These are phyloP conservation scores for Pseudomugil tenellus DNA, from an alignment of 2,797 vertebrate genomes.

Conservation along the genomic window DNA sequence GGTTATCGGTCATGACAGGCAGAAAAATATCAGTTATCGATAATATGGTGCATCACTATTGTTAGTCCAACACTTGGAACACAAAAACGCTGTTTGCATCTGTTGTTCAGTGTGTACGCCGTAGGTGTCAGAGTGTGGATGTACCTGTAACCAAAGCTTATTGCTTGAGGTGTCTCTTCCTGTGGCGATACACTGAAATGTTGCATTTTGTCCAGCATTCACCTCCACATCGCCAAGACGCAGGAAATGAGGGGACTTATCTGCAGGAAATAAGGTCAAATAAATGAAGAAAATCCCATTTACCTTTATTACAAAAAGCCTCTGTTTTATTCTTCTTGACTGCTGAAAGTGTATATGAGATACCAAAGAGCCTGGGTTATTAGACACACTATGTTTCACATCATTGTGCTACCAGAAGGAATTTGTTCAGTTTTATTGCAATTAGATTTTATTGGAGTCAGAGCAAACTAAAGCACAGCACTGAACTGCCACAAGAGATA, in stretches of 20 bases:
- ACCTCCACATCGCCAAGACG: constrained; percentile 97
- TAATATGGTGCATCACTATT: not conserved
- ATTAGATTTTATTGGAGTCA: constrained; percentile 49
- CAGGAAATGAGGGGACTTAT: constrained; percentile 98
- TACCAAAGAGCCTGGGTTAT: constrained; percentile 30
- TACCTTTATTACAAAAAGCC: not conserved
- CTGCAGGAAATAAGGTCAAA: constrained; percentile 63
- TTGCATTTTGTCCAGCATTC: constrained; percentile 97
- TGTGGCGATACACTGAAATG: constrained; percentile 97
- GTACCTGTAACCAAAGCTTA: constrained; percentile 98
- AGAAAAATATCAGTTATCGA: too few species aligned
- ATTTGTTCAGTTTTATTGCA: constrained; percentile 43
- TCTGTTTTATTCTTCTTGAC: constrained; percentile 13
- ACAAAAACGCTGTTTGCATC: not conserved
- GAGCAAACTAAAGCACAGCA: constrained; percentile 29
- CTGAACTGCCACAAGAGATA: constrained; percentile 51
- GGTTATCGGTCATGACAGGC: too few species aligned
- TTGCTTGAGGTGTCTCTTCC: constrained; percentile 93
- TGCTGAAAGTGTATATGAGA: constrained; percentile 23
- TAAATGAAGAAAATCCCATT: constrained; percentile 17
- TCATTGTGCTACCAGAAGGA: constrained; percentile 33
- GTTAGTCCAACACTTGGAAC: not conserved
- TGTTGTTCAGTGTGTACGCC: not conserved
- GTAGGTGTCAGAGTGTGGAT: not conserved
- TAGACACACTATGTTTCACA: constrained; percentile 32